Evolutionary conservation across 2,888 invertebrate genomes (phyloP), one percentile per base, ranked within the genome.

Genomic region (Andrena haemorrhoa): DNA sequence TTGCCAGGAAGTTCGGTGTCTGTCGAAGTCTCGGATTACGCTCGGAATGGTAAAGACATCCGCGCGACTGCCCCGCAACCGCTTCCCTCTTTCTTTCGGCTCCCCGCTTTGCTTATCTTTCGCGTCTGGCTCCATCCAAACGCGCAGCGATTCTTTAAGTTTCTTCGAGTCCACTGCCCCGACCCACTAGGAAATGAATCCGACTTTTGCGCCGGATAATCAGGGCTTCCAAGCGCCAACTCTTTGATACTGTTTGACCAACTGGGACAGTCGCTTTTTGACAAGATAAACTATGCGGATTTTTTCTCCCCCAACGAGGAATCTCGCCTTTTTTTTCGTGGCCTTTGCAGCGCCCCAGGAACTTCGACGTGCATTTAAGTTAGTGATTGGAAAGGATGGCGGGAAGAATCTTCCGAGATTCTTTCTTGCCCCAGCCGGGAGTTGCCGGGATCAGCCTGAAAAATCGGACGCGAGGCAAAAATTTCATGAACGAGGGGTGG

Each of bases 11-110:
- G 90, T 89, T 91, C 79, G 82, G 82, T 85, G 75, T 81, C 88
- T 87, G 89, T 90, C 90, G 89, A 92, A 92, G 89, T 90, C 89
- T 89, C 68, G 86, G 88, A 87, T 90, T 87, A 86, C 89, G 87
- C 82, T 79, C 74, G 86, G 92, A 92, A 92, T 92, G 92, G 91
- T 89, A 91, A 91, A 88, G 86, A 86, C 68, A 81, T 74, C 51
- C 26, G 20, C n/a, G 41, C 61, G 73, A 35, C 63, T 10, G 20
- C 33, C 20, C 47, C 29, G 4, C 58, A 26, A 41, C 60, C 29
- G 29, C 20, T 8, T 12, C 16, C 41, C 8, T 58, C 56, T 26
- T 56, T 72, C 56, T 60, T 61, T 66, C 61, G 53, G 5, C 41
- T 20, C 0, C 33, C 6, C 10, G 41, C 33, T 56, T 56, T 64